Conservation (phyloP, 2,113 vertebrate species). For the Ptilonorhynchus violaceus region DNA sequence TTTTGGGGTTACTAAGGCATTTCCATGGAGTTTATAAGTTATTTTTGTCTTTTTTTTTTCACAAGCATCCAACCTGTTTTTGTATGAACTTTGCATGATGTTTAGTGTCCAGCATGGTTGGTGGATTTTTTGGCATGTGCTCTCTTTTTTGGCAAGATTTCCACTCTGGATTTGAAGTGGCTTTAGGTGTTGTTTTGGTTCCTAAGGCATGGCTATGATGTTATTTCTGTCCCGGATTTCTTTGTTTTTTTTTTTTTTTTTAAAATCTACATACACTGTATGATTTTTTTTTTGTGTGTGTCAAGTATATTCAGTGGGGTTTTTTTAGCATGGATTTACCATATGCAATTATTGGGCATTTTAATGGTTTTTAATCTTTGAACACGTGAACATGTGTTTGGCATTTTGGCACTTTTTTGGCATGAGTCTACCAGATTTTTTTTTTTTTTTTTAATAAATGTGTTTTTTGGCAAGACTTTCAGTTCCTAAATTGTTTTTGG, state of each 20-base stretch:
- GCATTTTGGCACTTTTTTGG: neutral
- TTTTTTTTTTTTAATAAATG: neutral
- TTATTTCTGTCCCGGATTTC: neutral
- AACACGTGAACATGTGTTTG: neutral
- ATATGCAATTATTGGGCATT: neutral
- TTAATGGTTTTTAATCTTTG: neutral
- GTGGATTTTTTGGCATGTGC: neutral
- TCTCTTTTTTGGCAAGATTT: neutral
- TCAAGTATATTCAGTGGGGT: neutral
- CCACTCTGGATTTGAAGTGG: neutral
- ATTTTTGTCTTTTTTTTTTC: neutral
- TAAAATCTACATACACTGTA: accelerated
- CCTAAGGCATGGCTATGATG: neutral
- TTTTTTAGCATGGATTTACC: neutral
- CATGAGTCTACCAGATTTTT: accelerated
- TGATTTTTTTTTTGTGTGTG: neutral
- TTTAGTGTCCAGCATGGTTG: neutral
- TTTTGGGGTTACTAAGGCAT: neutral
- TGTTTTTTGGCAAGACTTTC: neutral
- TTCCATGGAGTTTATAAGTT: neutral
- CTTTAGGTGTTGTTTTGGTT: neutral
- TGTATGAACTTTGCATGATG: neutral
- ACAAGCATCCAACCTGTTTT: neutral
- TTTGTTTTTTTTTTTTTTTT: neutral
- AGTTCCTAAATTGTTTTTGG: neutral